Percentiles rank a stretch among this genome's conserved stretches.
Evolutionary conservation across 2,797 vertebrate species (phyloP).

Genomic region (Squalus acanthias): DNA sequence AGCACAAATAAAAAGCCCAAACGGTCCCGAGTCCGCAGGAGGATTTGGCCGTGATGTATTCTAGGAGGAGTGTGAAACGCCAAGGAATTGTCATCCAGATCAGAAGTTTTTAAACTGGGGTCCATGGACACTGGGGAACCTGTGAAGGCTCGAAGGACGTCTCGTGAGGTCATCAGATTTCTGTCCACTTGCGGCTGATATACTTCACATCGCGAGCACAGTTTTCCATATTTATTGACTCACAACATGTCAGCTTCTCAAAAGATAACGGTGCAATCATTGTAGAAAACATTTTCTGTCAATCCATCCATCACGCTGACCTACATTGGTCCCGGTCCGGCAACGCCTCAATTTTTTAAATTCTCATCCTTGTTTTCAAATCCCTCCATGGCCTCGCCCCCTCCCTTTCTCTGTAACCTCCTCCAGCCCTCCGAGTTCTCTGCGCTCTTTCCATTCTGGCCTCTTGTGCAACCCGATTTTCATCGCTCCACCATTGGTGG

Average conservation of each 20-base stretch:
- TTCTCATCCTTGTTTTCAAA: too few relatives aligned
- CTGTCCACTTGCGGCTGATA: neutral
- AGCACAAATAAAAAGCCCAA: neutral
- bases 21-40: neutral
- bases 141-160: neutral
- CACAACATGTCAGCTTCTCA: neutral
- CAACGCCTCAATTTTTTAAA: too few relatives aligned
- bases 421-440: too few relatives aligned
- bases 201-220: neutral
- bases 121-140: neutral
- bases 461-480: too few relatives aligned
- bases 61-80: neutral
- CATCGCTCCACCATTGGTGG: too few relatives aligned
- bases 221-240: neutral
- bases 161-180: neutral
- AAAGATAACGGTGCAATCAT: neutral
- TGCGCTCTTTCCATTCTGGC: too few relatives aligned
- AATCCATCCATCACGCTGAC: neutral
- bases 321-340: too few relatives aligned
- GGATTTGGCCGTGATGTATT: neutral
- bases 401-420: too few relatives aligned
- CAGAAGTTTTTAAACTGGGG: neutral
- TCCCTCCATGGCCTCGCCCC: too few relatives aligned
- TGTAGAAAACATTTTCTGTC: neutral
- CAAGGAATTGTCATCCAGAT: neutral